Percentiles rank a stretch among this genome's conserved stretches.
phyloP scores from a whole-genome alignment of 2,113 vertebrate genomes.

The Notiomystis cincta region DNA sequence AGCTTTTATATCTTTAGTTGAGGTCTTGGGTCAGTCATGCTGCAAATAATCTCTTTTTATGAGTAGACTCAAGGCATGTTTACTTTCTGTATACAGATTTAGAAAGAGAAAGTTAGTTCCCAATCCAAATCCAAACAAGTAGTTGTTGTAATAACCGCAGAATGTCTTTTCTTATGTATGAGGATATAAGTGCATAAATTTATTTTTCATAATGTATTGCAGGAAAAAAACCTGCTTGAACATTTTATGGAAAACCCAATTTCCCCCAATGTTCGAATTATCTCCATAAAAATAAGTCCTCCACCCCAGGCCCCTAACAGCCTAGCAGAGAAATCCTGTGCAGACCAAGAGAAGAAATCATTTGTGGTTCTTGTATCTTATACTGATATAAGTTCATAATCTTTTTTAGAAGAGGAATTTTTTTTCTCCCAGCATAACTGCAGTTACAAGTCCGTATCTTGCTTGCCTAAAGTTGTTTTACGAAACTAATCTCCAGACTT shows the following conservation, averaged over 20 bases:
- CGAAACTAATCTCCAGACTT: neutral
- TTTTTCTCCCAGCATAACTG: neutral
- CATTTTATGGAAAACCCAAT: neutral
- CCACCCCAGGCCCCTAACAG: neutral
- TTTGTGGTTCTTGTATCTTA: neutral
- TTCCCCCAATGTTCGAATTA: neutral
- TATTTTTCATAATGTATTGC: neutral
- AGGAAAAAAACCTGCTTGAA: neutral
- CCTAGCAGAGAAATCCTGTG: neutral
- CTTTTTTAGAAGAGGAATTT: neutral
- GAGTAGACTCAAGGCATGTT: neutral
- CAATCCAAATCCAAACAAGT: neutral
- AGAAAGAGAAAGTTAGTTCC: neutral
- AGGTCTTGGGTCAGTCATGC: conserved; percentile 26
- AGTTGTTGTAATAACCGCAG: neutral
- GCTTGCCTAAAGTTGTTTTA: neutral
- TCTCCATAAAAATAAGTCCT: neutral
- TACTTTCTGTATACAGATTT: neutral
- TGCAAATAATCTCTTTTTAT: conserved; percentile 44
- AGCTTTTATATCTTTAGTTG: neutral
- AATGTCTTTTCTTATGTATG: neutral
- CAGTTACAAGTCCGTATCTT: neutral
- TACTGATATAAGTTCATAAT: neutral
- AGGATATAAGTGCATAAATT: neutral
- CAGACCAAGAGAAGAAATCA: neutral